A percentile compares a stretch with the other conserved stretches of the same genome.
phyloP scores from a whole-genome alignment of 2,113 vertebrate species.

The Orthonyx spaldingii region DNA sequence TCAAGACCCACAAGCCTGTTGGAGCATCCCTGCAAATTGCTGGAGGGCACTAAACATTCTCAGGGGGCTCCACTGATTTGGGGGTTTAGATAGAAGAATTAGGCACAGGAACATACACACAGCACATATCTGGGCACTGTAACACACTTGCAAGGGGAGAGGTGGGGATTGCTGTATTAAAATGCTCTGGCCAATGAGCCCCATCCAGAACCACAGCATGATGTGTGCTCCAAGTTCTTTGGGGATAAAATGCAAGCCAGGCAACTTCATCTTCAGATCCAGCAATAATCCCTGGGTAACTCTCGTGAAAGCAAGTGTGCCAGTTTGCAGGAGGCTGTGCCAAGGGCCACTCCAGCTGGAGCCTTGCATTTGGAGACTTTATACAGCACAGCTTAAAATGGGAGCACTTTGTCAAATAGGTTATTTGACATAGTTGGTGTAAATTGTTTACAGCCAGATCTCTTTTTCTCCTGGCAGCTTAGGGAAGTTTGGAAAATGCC shows the following conservation, averaged over 20 bases:
- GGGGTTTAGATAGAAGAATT: neutral
- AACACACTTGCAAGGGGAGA: neutral
- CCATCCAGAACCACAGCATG: neutral
- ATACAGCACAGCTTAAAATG: neutral
- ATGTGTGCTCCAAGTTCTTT: neutral
- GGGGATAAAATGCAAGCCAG: neutral
- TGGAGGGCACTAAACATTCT: neutral
- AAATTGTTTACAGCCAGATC: neutral
- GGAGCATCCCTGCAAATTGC: neutral
- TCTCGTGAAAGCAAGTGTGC: neutral
- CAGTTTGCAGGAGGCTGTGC: neutral
- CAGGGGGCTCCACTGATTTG: neutral
- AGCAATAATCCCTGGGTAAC: neutral
- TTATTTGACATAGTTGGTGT: neutral
- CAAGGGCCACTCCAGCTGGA: neutral
- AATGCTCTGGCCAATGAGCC: neutral
- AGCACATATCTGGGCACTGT: neutral
- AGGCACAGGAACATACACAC: neutral
- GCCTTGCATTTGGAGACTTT: neutral
- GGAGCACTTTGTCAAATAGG: neutral
- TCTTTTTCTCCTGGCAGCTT: neutral
- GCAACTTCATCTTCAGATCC: neutral
- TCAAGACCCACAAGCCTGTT: neutral
- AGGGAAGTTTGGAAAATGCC: neutral
- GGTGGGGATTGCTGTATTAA: accelerated